Base-by-base conservation (phyloP, 2,113 vertebrate species). In the Catharus bicknelli region DNA sequence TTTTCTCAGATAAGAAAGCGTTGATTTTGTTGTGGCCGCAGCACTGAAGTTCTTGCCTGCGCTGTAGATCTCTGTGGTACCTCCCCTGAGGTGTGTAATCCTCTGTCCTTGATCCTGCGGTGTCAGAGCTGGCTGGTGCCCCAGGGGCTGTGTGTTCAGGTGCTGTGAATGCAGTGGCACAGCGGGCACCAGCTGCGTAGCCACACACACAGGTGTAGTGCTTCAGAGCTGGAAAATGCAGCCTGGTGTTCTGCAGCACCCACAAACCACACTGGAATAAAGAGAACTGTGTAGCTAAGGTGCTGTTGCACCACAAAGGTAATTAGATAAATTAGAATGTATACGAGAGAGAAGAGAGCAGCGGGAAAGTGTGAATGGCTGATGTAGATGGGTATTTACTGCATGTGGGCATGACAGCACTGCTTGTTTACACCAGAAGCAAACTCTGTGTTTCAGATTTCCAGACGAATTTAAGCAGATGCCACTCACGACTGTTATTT, bases 81-180 rank as follows among this genome's bases (percentile, higher is more conserved):
- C 55, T 57, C 26, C 17, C n/a, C 30, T 15, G 43, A 34, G 50
- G 32, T 53, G 51, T 73, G 29, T 89, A 70, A 80, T 79, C 64
- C 59, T 83, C 36, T 26, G 62, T 42, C 18, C 40, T 48, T 58
- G 74, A 30, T 82, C 81, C 81, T 61, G 66, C 74, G 55, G 63
- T 0, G 40, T 80, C 61, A 70, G 64, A 76, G 68, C 67, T 34
- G 58, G 67, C 66, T 9, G 54, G 53, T 77, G 15, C 78, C 45
- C 53, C 1, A 0, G 78, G 77, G 53, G 68, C 69, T 1, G 16
- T 0, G 0, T 3, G 10, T 86, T 59, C 11, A 1, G 0, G 38
- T 0, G 7, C 43, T 34, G 68, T 64, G 13, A 68, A 51, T 5
- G 16, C 62, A 25, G 45, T 0, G 14, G 45, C 76, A 32, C 79